Evolutionary conservation across 2,797 vertebrate species (phyloP).

Genomic region (Saxicola maurus): DNA sequence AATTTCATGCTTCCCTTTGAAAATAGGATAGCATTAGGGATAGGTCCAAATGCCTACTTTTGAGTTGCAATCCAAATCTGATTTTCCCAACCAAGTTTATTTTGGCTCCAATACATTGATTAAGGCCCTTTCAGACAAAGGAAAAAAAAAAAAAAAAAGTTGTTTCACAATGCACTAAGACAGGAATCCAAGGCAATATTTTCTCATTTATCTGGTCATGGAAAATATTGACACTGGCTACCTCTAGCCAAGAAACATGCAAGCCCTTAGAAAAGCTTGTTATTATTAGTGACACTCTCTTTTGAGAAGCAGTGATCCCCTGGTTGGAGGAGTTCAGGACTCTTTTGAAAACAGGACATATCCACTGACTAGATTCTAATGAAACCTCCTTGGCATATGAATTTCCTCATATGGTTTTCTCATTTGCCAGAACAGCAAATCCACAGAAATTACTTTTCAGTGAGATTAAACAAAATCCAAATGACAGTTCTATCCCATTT

Average conservation of each 20-base stretch:
- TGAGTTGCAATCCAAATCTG: not conserved
- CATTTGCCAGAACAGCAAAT: not conserved
- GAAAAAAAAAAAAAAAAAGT: not conserved
- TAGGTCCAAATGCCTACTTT: not conserved
- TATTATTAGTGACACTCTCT: not conserved
- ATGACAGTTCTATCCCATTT: not conserved
- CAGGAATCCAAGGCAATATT: not conserved
- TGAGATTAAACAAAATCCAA: slow-evolving; percentile 6
- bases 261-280: not conserved
- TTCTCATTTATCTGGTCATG: not conserved
- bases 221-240: not conserved
- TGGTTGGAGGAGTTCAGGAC: not conserved
- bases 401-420: not conserved
- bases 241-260: not conserved
- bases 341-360: not conserved
- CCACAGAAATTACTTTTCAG: slow-evolving; percentile 2
- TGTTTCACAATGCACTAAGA: not conserved
- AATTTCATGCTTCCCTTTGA: not conserved
- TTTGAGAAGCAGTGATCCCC: not conserved
- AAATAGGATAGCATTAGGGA: not conserved
- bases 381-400: not conserved
- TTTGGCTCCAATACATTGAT: not conserved
- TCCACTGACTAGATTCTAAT: not conserved
- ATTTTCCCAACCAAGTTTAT: not conserved
- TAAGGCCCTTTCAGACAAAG: not conserved